These are phyloP conservation scores for Mungos mungo DNA, from an alignment of 2,113 vertebrate genomes.

Conservation along the genomic window DNA sequence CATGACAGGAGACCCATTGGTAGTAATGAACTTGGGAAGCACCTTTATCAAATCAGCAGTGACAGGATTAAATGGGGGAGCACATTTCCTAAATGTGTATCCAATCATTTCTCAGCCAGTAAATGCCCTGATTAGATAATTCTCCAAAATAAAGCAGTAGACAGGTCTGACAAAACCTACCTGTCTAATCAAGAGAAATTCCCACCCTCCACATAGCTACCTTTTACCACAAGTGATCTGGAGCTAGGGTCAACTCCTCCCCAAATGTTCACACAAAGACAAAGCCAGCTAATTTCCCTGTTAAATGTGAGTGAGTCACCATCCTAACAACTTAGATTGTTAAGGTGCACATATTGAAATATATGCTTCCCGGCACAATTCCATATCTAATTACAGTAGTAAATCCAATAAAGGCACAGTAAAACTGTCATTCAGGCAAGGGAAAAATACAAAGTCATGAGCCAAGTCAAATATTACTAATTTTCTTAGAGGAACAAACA, in stretches of 20 bases:
- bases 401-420: constrained; percentile 69
- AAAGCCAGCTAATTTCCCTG: constrained; percentile 65
- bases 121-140: constrained; percentile 24
- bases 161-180: background rate
- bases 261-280: constrained; percentile 57
- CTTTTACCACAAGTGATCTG: constrained; percentile 8
- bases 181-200: background rate
- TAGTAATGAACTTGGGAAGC: background rate
- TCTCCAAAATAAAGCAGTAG: constrained; percentile 45
- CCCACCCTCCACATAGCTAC: background rate
- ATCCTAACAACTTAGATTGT: constrained; percentile 54
- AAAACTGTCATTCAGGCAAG: constrained; percentile 56
- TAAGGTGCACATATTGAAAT: constrained; percentile 65
- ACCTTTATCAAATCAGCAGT: constrained; percentile 31
- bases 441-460: constrained; percentile 47
- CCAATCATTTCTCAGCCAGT: constrained; percentile 19
- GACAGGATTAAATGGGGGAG: constrained; percentile 35
- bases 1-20: background rate
- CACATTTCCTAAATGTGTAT: background rate
- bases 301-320: constrained; percentile 67
- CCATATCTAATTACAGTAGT: constrained; percentile 71
- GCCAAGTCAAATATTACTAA: constrained; percentile 37
- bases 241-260: constrained; percentile 40
- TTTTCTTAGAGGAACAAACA: constrained; percentile 9
- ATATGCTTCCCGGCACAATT: constrained; percentile 70